Evolutionary conservation across 2,113 vertebrate genomes (phyloP), one percentile per base, ranked within the genome.

Genomic region (Sarotherodon lohbergeri): DNA sequence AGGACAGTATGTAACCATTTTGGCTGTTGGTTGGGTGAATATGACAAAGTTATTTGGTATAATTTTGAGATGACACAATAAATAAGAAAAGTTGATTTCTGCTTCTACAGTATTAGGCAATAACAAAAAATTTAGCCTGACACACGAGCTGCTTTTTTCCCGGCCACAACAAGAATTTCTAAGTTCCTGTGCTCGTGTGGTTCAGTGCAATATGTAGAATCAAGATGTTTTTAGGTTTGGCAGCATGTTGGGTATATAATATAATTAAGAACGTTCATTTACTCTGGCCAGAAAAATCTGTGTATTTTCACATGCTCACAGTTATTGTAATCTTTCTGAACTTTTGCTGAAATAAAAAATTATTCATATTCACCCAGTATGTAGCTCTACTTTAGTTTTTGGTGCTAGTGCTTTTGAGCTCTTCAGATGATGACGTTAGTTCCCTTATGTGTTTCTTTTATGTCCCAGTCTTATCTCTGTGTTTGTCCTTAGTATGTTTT

Each of bases 181-280:
- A 17, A 32, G 61, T n/a, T n/a, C 34, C 4, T n/a, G 34, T 39
- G 61, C 6, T 8, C 0, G 1, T 39, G 61, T 22, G 4, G 19
- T 68, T 39, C 4, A 1, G 61, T 22, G 19, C 11, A 22, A 13
- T 68, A 61, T 61, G 0, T 68, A 0, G 19, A 68, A 13, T 39
- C 34, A 61, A 68, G 4, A 68, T 68, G 5, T 68, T 0, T 68
- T 39, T 5, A 68, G 11, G 19, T 22, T 13, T 39, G 11, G 10
- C 19, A 41, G 34, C 19, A 41, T 34, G 16, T 34, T 61, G 57
- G 57, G 29, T 34, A 61, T 34, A 61, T 16, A 0, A 32, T 0
- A 19, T 34, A 61, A 59, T 32, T 32, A 0, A 29, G 3, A 59
- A 61, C 0, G 3, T 61, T 32, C 0, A 0, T 34, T 66, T 8